phyloP scores from a whole-genome alignment of 2,888 invertebrate species.

The Lymantria dispar region DNA sequence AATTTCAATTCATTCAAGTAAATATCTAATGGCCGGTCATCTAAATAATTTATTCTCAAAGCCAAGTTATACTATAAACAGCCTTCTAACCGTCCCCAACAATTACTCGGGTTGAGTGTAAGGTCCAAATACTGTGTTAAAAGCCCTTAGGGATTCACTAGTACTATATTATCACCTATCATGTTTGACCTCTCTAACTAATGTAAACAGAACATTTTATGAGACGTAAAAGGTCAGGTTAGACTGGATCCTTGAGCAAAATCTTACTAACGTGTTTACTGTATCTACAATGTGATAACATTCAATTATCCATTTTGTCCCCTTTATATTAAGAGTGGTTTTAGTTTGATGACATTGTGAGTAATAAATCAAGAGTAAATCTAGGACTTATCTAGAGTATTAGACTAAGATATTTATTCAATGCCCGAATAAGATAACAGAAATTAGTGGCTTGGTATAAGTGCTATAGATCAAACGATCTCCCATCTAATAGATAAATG shows the following conservation, averaged over 20 bases:
- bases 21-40: conserved; percentile 13
- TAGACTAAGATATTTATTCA: background rate
- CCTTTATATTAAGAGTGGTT: conserved; percentile 3
- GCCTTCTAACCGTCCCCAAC: conserved; percentile 63
- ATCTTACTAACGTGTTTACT: conserved; percentile 42
- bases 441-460: background rate
- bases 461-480: too few species aligned
- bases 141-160: conserved; percentile 62
- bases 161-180: conserved; percentile 65
- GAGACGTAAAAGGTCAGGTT: conserved; percentile 8
- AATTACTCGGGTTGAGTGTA: conserved; percentile 73
- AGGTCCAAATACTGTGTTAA: conserved; percentile 72
- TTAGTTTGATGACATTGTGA: conserved; percentile 8
- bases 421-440: background rate
- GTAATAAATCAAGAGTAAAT: conserved; percentile 20
- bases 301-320: conserved; percentile 18
- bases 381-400: conserved; percentile 1
- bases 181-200: conserved; percentile 49
- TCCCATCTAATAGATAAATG: too few species aligned
- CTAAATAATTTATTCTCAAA: conserved; percentile 43
- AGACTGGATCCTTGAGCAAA: conserved; percentile 25
- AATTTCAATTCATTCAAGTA: too few species aligned
- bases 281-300: conserved; percentile 30
- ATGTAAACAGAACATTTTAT: conserved; percentile 17
- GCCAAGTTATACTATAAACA: conserved; percentile 38